Evolutionary conservation across 2,113 vertebrate species (phyloP), one percentile per base, ranked within the genome.

Genomic region (Dicrurus megarhynchus): DNA sequence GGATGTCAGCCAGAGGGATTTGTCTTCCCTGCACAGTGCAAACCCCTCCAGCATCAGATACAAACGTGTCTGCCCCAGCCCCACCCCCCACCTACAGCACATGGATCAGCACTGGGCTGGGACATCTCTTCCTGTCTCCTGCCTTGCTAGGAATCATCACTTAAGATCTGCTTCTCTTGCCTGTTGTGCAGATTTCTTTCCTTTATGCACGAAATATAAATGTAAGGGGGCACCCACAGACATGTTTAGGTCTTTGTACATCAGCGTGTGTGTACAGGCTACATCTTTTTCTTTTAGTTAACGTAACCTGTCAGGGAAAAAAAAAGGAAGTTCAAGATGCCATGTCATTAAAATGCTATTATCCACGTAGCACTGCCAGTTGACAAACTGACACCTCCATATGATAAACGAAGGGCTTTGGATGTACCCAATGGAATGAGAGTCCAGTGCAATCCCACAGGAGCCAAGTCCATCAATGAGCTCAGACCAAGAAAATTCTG

Each of bases 51-150:
- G 13, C 10, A 13, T 7, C 59, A 68, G 53, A 64, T 35, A 79
- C 7, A 73, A 74, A 77, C 0, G 0, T 1, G 0, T 44, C 55
- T 70, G 32, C 6, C 11, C n/a, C 35, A 79, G 1, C 0, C 7
- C 23, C 5, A 9, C 7, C 63, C 3, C 24, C 13, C 37, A 35
- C 4, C 26, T 35, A 5, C 14, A 37, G 42, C 55, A 60, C n/a
- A 13, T 16, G 15, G 55, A 49, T 37, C 55, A 65, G 10, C 10
- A 5, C 46, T n/a, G 46, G 27, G 2, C 8, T 89, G 32, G 28
- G 60, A 22, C 10, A 46, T 37, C 26, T 27, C 26, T 37, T 75
- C 56, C 32, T 65, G n/a, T 41, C 50, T 76, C n/a, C 22, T 65
- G 33, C 50, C 50, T 49, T 37, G 17, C 11, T 42, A 7, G 21